A percentile compares a stretch with the other conserved stretches of the same genome.
Evolutionary conservation across 1,140 invertebrate species (phyloP).

Genomic region (Euwallacea similis): DNA sequence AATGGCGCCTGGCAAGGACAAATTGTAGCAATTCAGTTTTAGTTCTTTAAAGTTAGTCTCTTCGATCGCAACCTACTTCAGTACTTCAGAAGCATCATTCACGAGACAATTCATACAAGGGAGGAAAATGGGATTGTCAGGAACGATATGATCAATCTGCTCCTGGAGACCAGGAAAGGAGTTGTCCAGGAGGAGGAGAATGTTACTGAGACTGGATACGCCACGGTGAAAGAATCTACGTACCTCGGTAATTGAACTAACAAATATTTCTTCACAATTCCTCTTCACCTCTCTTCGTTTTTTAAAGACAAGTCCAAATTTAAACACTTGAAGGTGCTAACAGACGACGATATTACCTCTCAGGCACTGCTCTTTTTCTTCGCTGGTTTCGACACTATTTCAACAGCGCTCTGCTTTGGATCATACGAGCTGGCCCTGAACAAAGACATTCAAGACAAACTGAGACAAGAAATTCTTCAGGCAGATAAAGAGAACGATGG

Average conservation of each 20-base stretch:
- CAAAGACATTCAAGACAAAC: slow-evolving; percentile 56
- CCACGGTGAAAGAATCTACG: slow-evolving; percentile 23
- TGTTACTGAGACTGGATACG: slow-evolving; percentile 26
- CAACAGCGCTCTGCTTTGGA: slow-evolving; percentile 46
- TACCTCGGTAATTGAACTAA: slow-evolving; percentile 1
- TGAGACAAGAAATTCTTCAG: slow-evolving; percentile 49
- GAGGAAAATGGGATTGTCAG: slow-evolving; percentile 52
- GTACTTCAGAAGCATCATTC: slow-evolving; percentile 48
- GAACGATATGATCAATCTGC: slow-evolving; percentile 54
- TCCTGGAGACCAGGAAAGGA: slow-evolving; percentile 55
- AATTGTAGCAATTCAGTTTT: slow-evolving; percentile 1
- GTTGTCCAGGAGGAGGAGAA: slow-evolving; percentile 7
- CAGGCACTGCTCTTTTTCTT: slow-evolving; percentile 54
- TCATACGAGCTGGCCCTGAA: slow-evolving; percentile 57
- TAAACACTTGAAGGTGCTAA: slow-evolving; percentile 42
- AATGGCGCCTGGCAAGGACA: neutral
- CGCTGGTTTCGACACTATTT: slow-evolving; percentile 53
- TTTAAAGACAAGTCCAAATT: slow-evolving; percentile 11
- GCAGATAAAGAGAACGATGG: slow-evolving; percentile 24
- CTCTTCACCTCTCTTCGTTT: neutral
- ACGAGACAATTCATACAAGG: slow-evolving; percentile 49
- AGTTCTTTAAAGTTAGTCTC: slow-evolving; percentile 25
- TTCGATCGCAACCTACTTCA: slow-evolving; percentile 7
- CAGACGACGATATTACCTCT: slow-evolving; percentile 46
- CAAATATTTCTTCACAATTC: too few species aligned